These are phyloP conservation scores for Musca domestica DNA, from an alignment of 1,140 invertebrate species.

Conservation along the genomic window DNA sequence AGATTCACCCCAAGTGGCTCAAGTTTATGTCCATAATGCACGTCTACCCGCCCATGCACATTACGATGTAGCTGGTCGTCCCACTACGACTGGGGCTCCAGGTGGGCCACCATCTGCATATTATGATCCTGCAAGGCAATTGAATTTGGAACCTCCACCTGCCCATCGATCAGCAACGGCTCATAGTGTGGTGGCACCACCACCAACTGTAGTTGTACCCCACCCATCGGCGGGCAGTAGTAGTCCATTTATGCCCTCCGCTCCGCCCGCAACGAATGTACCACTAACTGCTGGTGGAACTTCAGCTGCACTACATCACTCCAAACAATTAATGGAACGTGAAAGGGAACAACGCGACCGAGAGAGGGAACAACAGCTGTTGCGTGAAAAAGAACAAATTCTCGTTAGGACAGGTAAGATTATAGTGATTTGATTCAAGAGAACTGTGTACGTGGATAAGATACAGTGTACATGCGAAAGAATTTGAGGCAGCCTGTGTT, in stretches of 20 bases:
- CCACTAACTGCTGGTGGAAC: constrained; percentile 6
- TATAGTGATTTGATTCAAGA: too few species aligned
- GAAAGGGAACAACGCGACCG: constrained; percentile 44
- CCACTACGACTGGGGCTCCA: constrained; percentile 35
- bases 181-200: constrained; percentile 54
- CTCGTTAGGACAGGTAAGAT: constrained; percentile 27
- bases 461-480: too few species aligned
- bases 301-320: constrained; percentile 21
- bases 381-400: constrained; percentile 29
- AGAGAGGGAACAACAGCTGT: too few species aligned
- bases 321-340: constrained; percentile 39
- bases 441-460: too few species aligned
- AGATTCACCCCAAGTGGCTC: constrained; percentile 71
- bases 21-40: constrained; percentile 62
- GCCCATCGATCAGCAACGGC: constrained; percentile 59
- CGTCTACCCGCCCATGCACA: constrained; percentile 55
- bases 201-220: constrained; percentile 39
- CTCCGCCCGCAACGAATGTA: constrained; percentile 38
- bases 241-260: constrained; percentile 60
- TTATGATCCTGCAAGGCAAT: constrained; percentile 51
- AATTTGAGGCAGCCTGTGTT: too few species aligned
- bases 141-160: constrained; percentile 61
- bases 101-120: constrained; percentile 35
- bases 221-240: constrained; percentile 36
- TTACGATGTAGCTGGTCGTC: constrained; percentile 41